Evolutionary conservation across 2,888 invertebrate species (phyloP).

Genomic region (Rhagonycha fulva): DNA sequence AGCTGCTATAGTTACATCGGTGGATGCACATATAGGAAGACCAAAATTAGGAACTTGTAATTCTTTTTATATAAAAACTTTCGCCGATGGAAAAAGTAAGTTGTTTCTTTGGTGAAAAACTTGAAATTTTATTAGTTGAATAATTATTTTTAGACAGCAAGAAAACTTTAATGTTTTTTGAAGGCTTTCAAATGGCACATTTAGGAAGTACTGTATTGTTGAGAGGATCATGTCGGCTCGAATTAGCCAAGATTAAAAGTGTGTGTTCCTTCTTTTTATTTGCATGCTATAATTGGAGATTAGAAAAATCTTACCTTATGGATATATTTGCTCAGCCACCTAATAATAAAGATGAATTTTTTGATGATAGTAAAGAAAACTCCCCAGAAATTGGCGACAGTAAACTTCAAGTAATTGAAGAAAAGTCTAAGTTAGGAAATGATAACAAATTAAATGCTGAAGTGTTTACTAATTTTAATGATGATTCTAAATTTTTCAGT

Average conservation of each 20-base stretch:
- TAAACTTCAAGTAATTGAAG: constrained; percentile 14
- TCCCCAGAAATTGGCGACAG: constrained; percentile 43
- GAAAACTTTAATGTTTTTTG: constrained; percentile 93
- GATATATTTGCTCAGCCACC: constrained; percentile 84
- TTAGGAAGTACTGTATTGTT: constrained; percentile 87
- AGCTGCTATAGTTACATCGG: constrained; percentile 83
- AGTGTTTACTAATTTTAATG: constrained; percentile 30
- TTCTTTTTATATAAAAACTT: constrained; percentile 74
- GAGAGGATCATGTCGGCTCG: constrained; percentile 73
- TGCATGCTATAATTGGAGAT: constrained; percentile 86
- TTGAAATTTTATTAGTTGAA: constrained; percentile 2
- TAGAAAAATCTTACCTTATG: constrained; percentile 89
- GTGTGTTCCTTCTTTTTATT: constrained; percentile 82
- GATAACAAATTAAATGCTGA: constrained; percentile 18
- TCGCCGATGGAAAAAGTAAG: constrained; percentile 57
- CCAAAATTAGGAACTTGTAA: constrained; percentile 85
- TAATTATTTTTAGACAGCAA: constrained; percentile 57
- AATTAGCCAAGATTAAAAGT: constrained; percentile 80
- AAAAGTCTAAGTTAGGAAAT: constrained; percentile 9
- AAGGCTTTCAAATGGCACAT: constrained; percentile 82
- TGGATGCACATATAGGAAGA: constrained; percentile 83
- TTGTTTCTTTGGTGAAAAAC: neutral
- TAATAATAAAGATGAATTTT: constrained; percentile 56
- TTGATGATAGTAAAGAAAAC: constrained; percentile 52
- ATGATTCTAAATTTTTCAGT: constrained; percentile 36